A percentile compares a stretch with the other conserved stretches of the same genome.
These are phyloP conservation scores for Ophion ventricosus DNA, from an alignment of 2,888 invertebrate genomes.

Conservation along the genomic window DNA sequence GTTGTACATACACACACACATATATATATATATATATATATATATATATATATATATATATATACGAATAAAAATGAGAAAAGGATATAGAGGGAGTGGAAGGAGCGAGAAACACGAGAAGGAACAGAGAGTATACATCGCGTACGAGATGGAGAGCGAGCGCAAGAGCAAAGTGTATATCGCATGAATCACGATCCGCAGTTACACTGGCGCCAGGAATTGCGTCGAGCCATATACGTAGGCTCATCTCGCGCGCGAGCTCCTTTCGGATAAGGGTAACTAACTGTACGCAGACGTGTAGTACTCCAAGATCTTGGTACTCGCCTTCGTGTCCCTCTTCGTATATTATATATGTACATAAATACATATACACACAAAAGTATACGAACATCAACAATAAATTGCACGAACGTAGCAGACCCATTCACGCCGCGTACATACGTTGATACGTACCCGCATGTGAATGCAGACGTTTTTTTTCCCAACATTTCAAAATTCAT, in stretches of 20 bases:
- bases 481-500: not conserved
- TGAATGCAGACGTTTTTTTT: not conserved
- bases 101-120: conserved; percentile 16
- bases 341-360: not conserved
- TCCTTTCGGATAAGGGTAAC: conserved; percentile 66
- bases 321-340: conserved; percentile 25
- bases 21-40: not conserved
- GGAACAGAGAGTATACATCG: conserved; percentile 30
- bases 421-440: not conserved
- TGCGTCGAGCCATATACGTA: conserved; percentile 68
- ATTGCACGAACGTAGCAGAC: not conserved
- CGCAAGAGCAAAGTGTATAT: conserved; percentile 47
- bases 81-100: not conserved
- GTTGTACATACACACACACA: not conserved
- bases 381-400: not conserved
- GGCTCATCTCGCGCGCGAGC: conserved; percentile 55
- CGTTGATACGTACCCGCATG: not conserved
- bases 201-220: conserved; percentile 68
- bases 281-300: conserved; percentile 56
- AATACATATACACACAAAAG: too few species aligned
- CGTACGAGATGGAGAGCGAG: not conserved
- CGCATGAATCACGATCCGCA: conserved; percentile 67
- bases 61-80: not conserved
- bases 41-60: too few species aligned
- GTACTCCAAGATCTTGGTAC: conserved; percentile 21